Evolutionary conservation across 2,797 vertebrate genomes (phyloP), one percentile per base, ranked within the genome.

Genomic region (Chelidonichthys spinosus): DNA sequence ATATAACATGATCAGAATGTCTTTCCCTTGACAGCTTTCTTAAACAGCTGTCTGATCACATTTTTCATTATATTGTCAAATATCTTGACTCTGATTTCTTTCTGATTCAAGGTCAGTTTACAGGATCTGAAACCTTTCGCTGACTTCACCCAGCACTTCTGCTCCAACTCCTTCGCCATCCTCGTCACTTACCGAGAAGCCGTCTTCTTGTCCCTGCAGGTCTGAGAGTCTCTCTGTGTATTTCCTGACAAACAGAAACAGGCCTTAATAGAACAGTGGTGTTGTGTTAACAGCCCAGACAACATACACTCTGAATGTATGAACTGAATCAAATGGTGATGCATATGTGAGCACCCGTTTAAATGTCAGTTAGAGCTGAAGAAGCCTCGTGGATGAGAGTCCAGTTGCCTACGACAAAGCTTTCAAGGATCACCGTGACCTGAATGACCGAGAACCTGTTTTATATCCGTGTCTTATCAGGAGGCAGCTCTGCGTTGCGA

Each of bases 191-290:
- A 95, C 88, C 74, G 88, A 65, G 87, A 92, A 1, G 93, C 93
- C 37, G 69, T 95, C 35, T 90, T 87, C 66, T 47, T 77, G 52
- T 86, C 90, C 6, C 82, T 95, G 66, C 87, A 93, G 93, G 95
- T 93, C 11, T 32, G 85, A 83, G 25, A 36, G 7, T 61, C 5
- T 44, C 44, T 76, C 32, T 58, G 25, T 14, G 11, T 33, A 2
- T 55, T 17, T 49, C 37, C 14, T 44, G 0, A 61, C 8, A 6
- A 10, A 42, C 6, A 25, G 1, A 18, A 42, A 37, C 3, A 33
- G 3, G 10, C 37, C 3, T 32, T 15, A 15, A 32, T 15, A 15
- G 42, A 8, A 35, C 43, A 55, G 32, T 42, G 5, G 1, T 65
- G 43, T 9, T n/a, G 11, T 69, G 10, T 18, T 18, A n/a, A 36